phyloP scores from a whole-genome alignment of 2,113 vertebrate species.

The Synodontis membranacea region DNA sequence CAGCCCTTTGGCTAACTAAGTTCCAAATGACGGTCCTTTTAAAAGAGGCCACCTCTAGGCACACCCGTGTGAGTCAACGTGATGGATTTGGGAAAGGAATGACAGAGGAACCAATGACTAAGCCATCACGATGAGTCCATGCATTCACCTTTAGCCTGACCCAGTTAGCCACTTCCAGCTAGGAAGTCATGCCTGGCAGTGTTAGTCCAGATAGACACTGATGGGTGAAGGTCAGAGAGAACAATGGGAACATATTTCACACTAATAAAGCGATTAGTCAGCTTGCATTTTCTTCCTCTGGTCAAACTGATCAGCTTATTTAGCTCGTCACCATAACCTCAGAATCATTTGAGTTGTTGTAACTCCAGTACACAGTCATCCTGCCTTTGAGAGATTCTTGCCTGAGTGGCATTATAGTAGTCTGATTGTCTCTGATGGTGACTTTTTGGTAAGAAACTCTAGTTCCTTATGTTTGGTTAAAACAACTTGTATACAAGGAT shows the following conservation, averaged over 20 bases:
- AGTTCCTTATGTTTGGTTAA: neutral
- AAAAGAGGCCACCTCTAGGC: constrained; percentile 28
- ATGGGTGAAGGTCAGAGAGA: constrained; percentile 53
- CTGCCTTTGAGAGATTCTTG: neutral
- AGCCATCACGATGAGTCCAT: constrained; percentile 49
- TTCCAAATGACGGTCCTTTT: constrained; percentile 38
- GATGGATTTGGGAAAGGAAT: constrained; percentile 29
- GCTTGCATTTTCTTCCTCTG: neutral
- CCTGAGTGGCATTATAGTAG: neutral
- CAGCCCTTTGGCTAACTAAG: constrained; percentile 64
- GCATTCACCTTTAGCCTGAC: constrained; percentile 67
- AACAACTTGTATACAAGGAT: neutral
- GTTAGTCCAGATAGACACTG: constrained; percentile 58
- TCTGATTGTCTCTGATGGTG: neutral
- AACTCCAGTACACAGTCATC: neutral
- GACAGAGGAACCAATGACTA: constrained; percentile 26
- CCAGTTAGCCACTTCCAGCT: constrained; percentile 61
- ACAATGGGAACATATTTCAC: constrained; percentile 62
- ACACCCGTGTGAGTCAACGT: constrained; percentile 18
- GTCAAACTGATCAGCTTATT: neutral
- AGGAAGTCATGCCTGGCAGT: constrained; percentile 1
- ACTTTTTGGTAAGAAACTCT: neutral
- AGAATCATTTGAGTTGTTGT: neutral
- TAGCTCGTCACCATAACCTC: neutral
- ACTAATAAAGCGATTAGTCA: constrained; percentile 21